Evolutionary conservation across 2,797 vertebrate genomes (phyloP).

Genomic region (Catostomus latipinnis): DNA sequence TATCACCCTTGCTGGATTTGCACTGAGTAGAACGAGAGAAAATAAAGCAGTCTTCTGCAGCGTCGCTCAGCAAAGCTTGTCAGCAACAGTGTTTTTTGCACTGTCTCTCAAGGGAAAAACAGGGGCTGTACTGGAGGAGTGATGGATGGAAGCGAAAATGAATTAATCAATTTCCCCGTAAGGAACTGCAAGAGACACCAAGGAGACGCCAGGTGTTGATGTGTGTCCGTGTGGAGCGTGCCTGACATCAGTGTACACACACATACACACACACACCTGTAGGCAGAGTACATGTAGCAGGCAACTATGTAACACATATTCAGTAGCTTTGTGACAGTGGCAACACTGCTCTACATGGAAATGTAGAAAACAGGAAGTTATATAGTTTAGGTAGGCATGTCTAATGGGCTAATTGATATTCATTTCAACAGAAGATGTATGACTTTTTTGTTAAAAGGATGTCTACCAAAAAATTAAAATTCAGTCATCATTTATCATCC

Average conservation of each 20-base stretch:
- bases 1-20: conserved; percentile 63
- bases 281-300: conserved; percentile 27
- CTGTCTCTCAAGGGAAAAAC: conserved; percentile 39
- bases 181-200: conserved; percentile 38
- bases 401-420: not conserved
- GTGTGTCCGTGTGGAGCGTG: conserved; percentile 17
- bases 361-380: not conserved
- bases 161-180: conserved; percentile 57
- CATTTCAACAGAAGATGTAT: not conserved
- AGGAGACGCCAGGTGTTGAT: conserved; percentile 54
- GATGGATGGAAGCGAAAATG: conserved; percentile 62
- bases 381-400: not conserved
- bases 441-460: too few species aligned
- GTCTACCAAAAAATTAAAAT: too few species aligned
- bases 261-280: conserved; percentile 38
- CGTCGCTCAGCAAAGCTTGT: conserved; percentile 51
- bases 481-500: too few species aligned
- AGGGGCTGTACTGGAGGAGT: conserved; percentile 53
- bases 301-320: not conserved
- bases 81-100: conserved; percentile 47
- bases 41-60: conserved; percentile 58
- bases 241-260: conserved; percentile 41
- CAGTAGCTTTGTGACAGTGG: not conserved
- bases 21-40: conserved; percentile 49
- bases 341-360: not conserved